Conservation (phyloP, 2,888 invertebrate species). For the Ecliptopera silaceata region DNA sequence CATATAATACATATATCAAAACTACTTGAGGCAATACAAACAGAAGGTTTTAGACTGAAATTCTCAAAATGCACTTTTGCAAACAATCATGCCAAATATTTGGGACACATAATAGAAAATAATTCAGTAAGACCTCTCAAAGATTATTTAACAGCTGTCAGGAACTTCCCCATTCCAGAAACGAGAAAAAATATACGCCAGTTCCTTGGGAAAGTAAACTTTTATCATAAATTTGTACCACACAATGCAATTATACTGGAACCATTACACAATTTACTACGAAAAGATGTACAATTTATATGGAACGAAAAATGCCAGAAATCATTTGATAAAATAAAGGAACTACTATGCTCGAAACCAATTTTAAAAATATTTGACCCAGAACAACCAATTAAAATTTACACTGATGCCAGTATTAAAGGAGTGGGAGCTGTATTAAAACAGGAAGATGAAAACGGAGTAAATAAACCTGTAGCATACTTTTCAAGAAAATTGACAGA, state of each 20-base stretch:
- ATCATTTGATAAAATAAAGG: slow-evolving; percentile 32
- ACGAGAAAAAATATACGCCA: slow-evolving; percentile 34
- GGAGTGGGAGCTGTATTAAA: slow-evolving; percentile 22
- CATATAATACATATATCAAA: slow-evolving; percentile 14
- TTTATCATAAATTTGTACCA: too few species aligned
- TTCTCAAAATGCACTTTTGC: slow-evolving; percentile 1
- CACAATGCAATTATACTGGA: slow-evolving; percentile 38
- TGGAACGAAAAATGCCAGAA: slow-evolving; percentile 29
- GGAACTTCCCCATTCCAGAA: slow-evolving; percentile 29
- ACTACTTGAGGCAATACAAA: slow-evolving; percentile 31
- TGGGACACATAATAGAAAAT: slow-evolving; percentile 38
- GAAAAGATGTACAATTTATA: slow-evolving; percentile 29
- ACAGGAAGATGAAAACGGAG: slow-evolving; percentile 4
- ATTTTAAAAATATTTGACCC: slow-evolving; percentile 24
- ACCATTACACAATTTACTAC: slow-evolving; percentile 36
- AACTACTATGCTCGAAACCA: slow-evolving; percentile 27
- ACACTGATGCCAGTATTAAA: slow-evolving; percentile 24
- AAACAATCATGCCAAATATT: slow-evolving; percentile 35
- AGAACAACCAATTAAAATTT: slow-evolving; percentile 22
- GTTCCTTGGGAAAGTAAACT: slow-evolving; percentile 31
- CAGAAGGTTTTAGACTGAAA: slow-evolving; percentile 31
- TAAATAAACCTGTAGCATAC: slow-evolving; percentile 20
- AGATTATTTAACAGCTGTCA: slow-evolving; percentile 40
- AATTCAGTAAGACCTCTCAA: slow-evolving; percentile 38
- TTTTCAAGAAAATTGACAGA: slow-evolving; percentile 18